These are phyloP conservation scores for Hemithea aestivaria DNA, from an alignment of 2,888 invertebrate genomes.

Conservation along the genomic window DNA sequence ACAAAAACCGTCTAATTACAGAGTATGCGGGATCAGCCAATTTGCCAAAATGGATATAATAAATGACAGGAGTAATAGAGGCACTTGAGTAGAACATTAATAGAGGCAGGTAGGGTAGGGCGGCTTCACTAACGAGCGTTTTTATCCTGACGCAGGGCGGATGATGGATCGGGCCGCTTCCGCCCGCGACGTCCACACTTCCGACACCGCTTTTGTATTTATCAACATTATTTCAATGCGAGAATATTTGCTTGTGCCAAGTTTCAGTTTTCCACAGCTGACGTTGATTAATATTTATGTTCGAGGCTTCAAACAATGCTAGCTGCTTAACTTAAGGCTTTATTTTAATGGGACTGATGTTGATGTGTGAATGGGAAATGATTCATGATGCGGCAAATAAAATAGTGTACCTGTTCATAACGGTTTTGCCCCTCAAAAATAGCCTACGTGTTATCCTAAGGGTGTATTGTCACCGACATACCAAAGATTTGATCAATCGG, in stretches of 20 bases:
- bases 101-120: slow-evolving; percentile 62
- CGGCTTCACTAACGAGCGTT: slow-evolving; percentile 72
- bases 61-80: slow-evolving; percentile 77
- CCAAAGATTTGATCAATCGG: too few species aligned
- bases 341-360: too few species aligned
- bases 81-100: slow-evolving; percentile 76
- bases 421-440: too few species aligned
- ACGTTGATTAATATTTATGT: slow-evolving; percentile 12
- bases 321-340: too few species aligned
- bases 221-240: slow-evolving; percentile 74
- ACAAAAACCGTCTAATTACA: slow-evolving; percentile 46
- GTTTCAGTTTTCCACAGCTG: slow-evolving; percentile 24
- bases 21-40: slow-evolving; percentile 64
- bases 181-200: slow-evolving; percentile 69
- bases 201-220: slow-evolving; percentile 66
- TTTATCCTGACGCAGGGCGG: slow-evolving; percentile 65
- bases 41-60: slow-evolving; percentile 77
- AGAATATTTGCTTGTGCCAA: slow-evolving; percentile 46
- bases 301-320: slow-evolving; percentile 4
- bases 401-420: too few species aligned
- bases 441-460: too few species aligned
- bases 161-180: slow-evolving; percentile 75
- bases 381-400: too few species aligned
- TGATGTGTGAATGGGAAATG: too few species aligned
- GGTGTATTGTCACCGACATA: too few species aligned